These are phyloP conservation scores for Semotilus atromaculatus DNA, from an alignment of 2,797 vertebrate species.

Conservation along the genomic window DNA sequence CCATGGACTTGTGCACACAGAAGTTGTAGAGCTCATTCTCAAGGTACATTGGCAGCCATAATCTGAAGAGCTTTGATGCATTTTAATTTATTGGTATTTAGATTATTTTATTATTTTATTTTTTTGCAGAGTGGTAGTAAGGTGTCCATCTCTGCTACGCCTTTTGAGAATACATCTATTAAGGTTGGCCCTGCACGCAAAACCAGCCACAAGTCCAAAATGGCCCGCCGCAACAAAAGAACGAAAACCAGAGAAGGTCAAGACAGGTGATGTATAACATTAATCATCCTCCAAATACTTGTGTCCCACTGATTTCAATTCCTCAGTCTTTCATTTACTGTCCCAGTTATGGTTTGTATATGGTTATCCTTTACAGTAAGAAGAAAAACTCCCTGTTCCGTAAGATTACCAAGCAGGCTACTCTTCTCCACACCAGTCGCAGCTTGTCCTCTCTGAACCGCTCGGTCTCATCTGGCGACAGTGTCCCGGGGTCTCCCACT, in stretches of 20 bases:
- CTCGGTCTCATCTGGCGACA: constrained; percentile 95
- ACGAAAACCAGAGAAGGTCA: constrained; percentile 90
- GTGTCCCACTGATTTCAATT: background rate
- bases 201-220: constrained; percentile 90
- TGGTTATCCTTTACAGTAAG: constrained; percentile 75
- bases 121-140: constrained; percentile 89
- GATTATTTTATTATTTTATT: background rate
- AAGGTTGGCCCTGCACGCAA: constrained; percentile 95
- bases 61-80: background rate
- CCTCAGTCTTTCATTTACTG: background rate
- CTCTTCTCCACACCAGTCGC: constrained; percentile 93
- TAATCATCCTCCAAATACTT: background rate
- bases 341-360: background rate
- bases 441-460: constrained; percentile 94
- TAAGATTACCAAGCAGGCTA: constrained; percentile 94
- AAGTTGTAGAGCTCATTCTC: constrained; percentile 96
- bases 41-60: constrained; percentile 80
- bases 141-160: constrained; percentile 93
- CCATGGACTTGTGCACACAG: constrained; percentile 94
- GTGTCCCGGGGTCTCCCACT: constrained; percentile 91
- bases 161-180: constrained; percentile 97
- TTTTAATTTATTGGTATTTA: background rate
- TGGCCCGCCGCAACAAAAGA: constrained; percentile 94
- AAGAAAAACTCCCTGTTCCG: constrained; percentile 92
- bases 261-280: constrained; percentile 83